These are phyloP conservation scores for Lochmaea crataegi DNA, from an alignment of 2,888 invertebrate genomes.

Conservation along the genomic window DNA sequence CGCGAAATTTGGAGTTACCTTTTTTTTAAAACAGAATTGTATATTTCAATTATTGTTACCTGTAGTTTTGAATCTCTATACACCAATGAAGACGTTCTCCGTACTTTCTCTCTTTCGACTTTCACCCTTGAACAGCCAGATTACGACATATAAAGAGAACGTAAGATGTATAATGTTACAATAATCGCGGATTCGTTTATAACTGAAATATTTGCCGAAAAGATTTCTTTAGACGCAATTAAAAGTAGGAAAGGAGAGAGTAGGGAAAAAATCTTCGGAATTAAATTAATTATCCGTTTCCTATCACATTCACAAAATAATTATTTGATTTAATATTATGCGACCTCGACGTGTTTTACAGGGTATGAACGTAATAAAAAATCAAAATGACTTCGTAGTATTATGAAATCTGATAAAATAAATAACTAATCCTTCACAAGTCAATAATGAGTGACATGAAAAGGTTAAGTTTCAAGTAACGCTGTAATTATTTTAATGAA, in stretches of 20 bases:
- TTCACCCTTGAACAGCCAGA: constrained; percentile 58
- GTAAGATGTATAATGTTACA: constrained; percentile 31
- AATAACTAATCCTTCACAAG: no score
- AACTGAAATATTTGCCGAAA: constrained; percentile 20
- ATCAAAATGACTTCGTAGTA: no score
- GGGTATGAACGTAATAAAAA: no score
- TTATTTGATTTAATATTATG: not conserved
- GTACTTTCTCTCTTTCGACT: constrained; percentile 57
- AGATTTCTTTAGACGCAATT: constrained; percentile 13
- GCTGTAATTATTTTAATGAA: no score
- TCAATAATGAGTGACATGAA: no score
- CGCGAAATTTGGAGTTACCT: no score
- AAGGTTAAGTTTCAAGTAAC: no score
- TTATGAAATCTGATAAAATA: no score
- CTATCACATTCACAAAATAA: not conserved
- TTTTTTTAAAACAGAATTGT: no score
- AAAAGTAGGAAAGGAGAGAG: constrained; percentile 1
- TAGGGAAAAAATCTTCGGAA: not conserved
- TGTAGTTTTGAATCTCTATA: not conserved
- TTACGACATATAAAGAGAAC: constrained; percentile 55
- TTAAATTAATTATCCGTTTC: constrained; percentile 7
- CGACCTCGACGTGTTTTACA: not conserved
- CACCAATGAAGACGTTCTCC: constrained; percentile 14
- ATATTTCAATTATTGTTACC: no score
- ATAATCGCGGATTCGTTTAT: constrained; percentile 8